Conservation (phyloP, 2,113 vertebrate genomes). For the Rhinoderma darwinii region DNA sequence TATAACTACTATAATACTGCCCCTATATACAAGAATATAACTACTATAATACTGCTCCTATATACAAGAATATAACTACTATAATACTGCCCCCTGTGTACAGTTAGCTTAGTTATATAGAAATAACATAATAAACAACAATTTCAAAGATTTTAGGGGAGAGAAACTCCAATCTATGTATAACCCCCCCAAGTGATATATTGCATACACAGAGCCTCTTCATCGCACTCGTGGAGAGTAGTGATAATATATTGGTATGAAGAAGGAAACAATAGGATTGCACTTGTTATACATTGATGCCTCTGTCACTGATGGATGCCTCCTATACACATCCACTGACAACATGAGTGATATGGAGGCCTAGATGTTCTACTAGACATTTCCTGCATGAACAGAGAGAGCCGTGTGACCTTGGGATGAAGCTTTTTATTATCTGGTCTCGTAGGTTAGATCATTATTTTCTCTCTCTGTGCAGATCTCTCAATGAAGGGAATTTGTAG, state of each 20-base stretch:
- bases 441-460: slow-evolving; percentile 37
- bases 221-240: not conserved
- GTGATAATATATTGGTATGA: not conserved
- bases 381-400: slow-evolving; percentile 25
- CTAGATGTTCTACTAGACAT: not conserved
- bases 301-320: slow-evolving; percentile 2
- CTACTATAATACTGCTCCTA: no score
- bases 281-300: not conserved
- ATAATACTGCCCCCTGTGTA: no score
- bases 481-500: not conserved
- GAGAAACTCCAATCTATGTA: not conserved
- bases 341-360: not conserved
- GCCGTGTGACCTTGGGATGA: slow-evolving; percentile 67
- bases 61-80: no score
- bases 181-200: not conserved
- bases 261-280: not conserved
- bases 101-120: no score
- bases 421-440: slow-evolving; percentile 51
- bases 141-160: no score
- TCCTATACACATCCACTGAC: not conserved
- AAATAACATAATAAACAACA: no score
- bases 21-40: no score
- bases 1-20: no score
- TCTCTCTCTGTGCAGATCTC: slow-evolving; percentile 4
- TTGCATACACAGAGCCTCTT: not conserved